Conservation (phyloP, 2,797 vertebrate species). For the Xenops minutus region DNA sequence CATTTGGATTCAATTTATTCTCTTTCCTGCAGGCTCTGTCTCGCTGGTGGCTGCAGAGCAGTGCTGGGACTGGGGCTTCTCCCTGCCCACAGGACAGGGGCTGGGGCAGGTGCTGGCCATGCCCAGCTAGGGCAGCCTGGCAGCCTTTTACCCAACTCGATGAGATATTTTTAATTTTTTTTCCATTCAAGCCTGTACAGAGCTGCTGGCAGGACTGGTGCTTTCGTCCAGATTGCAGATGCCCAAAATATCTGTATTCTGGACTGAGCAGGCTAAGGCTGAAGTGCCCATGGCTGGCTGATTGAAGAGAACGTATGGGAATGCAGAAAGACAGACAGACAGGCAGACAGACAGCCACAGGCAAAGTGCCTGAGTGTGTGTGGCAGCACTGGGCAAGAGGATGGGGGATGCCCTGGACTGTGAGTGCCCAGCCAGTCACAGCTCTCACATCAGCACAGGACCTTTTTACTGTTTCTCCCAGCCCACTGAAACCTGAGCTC, state of each 20-base stretch:
- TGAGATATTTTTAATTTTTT: background rate
- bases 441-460: background rate
- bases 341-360: background rate
- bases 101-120: background rate
- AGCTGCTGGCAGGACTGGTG: background rate
- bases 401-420: background rate
- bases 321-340: background rate
- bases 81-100: background rate
- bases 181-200: background rate
- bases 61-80: background rate
- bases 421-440: accelerated
- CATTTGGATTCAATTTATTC: background rate
- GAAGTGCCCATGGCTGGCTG: background rate
- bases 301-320: background rate
- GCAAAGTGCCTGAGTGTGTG: background rate
- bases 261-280: background rate
- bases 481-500: background rate
- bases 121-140: background rate
- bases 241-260: slow-evolving; percentile 16
- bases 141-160: background rate
- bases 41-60: background rate
- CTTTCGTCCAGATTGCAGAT: background rate
- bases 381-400: background rate
- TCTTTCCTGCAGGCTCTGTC: background rate
- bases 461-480: background rate